These are phyloP conservation scores for Xestoiulus laeticollis DNA, from an alignment of 2,888 invertebrate genomes.

Conservation along the genomic window DNA sequence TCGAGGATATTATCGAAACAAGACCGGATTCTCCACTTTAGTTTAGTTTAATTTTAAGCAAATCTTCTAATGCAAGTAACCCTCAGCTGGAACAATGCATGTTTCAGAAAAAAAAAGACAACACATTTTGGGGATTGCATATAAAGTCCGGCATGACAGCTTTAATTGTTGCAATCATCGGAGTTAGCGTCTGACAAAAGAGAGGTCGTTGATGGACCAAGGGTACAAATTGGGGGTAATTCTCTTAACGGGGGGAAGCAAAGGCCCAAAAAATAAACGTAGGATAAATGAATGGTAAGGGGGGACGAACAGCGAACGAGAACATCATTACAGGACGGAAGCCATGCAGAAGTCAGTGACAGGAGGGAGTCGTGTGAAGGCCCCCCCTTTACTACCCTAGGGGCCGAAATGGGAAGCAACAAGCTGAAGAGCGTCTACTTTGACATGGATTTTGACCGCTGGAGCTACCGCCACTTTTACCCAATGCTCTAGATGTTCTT, in stretches of 20 bases:
- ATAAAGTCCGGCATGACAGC: constrained; percentile 28
- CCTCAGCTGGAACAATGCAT: not conserved
- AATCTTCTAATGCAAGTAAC: not conserved
- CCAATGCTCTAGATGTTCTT: not conserved
- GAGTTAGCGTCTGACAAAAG: constrained; percentile 38
- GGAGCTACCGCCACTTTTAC: not conserved
- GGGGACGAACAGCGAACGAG: constrained; percentile 3
- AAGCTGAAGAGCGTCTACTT: not conserved
- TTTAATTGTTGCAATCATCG: constrained; percentile 32
- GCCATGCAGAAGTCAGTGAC: constrained; percentile 40
- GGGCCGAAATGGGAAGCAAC: constrained; percentile 38
- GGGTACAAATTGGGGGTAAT: constrained; percentile 35
- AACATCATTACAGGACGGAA: constrained; percentile 40
- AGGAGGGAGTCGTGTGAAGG: constrained; percentile 3
- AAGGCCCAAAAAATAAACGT: not conserved
- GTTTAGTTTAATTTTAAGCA: not conserved
- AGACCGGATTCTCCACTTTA: no score
- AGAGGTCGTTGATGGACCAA: constrained; percentile 43
- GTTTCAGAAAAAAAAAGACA: constrained; percentile 14
- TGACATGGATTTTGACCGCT: constrained; percentile 27
- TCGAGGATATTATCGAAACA: not conserved
- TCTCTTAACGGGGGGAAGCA: not conserved
- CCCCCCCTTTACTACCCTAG: not conserved
- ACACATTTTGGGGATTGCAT: constrained; percentile 37
- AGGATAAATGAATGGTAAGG: constrained; percentile 1